Evolutionary conservation across 2,888 invertebrate species (phyloP), one percentile per base, ranked within the genome.

Genomic region (Elmis aenea): DNA sequence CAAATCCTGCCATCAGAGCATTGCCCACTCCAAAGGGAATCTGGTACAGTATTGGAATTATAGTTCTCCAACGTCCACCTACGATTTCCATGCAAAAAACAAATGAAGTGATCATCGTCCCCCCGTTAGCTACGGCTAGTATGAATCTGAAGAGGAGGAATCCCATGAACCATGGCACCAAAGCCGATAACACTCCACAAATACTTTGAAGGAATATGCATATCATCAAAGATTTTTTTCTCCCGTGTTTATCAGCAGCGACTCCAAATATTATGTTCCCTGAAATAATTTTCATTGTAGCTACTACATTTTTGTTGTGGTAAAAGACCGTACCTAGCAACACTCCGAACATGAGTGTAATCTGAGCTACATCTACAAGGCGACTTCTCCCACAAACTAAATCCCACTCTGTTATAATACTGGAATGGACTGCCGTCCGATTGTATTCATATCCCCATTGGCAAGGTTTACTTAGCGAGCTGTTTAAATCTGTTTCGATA

Each of bases 51-150:
- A 80, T 73, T 6, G 79, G 77, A 32, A 79, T 68, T 31, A 72
- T 68, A 3, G 75, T 76, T 18, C 79, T 67, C 72, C 76, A 79
- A 60, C 72, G 72, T 21, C 77, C 77, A 33, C 77, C 74, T 13
- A 79, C 79, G 13, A 73, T 73, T 69, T 77, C 78, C 72, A 78
- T 74, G 59, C 77, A 78, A 49, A 82, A 64, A 2, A 83, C 80
- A 55, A 82, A 81, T 1, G 81, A 79, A 47, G 77, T 75, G 10
- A 79, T 75, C 43, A 76, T 72, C 14, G 78, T 73, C 2, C 81
- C 82, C 36, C 79, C 80, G 48, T 75, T 75, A 3, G 76, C 74
- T 34, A 79, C 57, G 2, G 77, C 80, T 40, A 77, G 57, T 12
- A 76, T 47, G 53, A 79, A 77, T 64, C 80, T 71, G 33, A 64